These are phyloP conservation scores for Procapra przewalskii DNA, from an alignment of 2,113 vertebrate species.

Conservation along the genomic window DNA sequence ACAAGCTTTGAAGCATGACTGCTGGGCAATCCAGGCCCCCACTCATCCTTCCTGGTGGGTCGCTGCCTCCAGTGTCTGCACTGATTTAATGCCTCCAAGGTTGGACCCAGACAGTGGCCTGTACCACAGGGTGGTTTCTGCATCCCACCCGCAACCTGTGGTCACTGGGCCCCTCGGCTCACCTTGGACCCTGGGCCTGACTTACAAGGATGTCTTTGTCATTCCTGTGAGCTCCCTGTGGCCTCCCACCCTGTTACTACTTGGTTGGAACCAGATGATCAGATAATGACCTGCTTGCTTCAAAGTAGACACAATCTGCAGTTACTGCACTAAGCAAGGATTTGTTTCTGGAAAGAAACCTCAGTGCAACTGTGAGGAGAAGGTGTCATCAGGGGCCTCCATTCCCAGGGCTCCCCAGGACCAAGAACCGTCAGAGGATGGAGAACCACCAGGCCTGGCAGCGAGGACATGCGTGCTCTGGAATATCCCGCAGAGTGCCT, in stretches of 20 bases:
- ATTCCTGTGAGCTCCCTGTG: not conserved
- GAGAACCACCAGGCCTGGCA: not conserved
- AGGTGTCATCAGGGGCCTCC: not conserved
- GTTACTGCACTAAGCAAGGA: not conserved
- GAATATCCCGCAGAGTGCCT: not conserved
- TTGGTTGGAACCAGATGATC: not conserved
- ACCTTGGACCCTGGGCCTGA: not conserved
- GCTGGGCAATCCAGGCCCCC: not conserved
- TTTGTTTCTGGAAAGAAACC: conserved; percentile 59
- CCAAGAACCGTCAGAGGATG: too few relatives aligned
- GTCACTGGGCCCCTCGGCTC: not conserved
- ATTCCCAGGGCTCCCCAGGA: not conserved
- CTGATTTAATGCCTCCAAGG: fast-evolving
- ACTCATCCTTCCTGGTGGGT: too few relatives aligned
- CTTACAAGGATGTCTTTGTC: not conserved
- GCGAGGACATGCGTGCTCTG: not conserved
- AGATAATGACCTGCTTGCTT: not conserved
- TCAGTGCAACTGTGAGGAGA: not conserved
- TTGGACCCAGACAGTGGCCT: not conserved
- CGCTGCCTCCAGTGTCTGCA: not conserved
- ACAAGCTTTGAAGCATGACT: fast-evolving
- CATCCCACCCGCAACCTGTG: fast-evolving
- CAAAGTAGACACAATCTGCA: conserved; percentile 18
- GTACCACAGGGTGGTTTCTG: fast-evolving
- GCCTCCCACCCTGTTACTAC: not conserved